Evolutionary conservation across 2,888 invertebrate genomes (phyloP).

Genomic region (Leptodirus hochenwartii): DNA sequence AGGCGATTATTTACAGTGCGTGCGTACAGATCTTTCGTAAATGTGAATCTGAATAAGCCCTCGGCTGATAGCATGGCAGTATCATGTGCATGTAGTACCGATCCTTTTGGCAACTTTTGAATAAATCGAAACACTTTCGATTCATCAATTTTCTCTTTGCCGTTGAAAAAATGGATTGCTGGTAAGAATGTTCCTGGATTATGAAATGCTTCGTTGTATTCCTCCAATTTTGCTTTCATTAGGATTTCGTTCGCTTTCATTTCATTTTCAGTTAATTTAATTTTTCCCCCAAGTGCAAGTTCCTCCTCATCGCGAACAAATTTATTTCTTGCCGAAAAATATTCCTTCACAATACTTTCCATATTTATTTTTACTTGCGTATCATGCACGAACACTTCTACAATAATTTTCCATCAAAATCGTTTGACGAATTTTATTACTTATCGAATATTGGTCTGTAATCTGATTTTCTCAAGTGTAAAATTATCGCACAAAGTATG

Average conservation of each 20-base stretch:
- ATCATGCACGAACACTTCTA: too few relatives aligned
- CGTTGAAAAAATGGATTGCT: conserved; percentile 44
- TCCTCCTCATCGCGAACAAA: conserved; percentile 6
- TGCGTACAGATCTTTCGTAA: conserved; percentile 35
- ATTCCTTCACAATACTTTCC: too few relatives aligned
- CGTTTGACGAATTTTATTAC: too few relatives aligned
- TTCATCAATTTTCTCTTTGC: conserved; percentile 35
- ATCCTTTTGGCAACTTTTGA: conserved; percentile 56
- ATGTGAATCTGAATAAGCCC: conserved; percentile 39
- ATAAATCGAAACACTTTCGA: conserved; percentile 51
- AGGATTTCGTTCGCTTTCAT: conserved; percentile 17
- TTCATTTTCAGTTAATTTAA: conserved; percentile 17
- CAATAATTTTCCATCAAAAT: too few relatives aligned
- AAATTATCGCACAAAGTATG: too few relatives aligned
- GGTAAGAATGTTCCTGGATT: conserved; percentile 33
- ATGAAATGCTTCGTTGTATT: conserved; percentile 18
- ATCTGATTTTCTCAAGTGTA: too few relatives aligned
- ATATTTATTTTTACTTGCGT: too few relatives aligned
- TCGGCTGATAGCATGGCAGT: conserved; percentile 40
- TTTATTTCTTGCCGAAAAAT: neutral
- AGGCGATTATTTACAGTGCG: conserved; percentile 22
- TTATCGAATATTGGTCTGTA: too few relatives aligned
- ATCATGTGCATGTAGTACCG: conserved; percentile 48
- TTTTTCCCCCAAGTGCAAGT: conserved; percentile 13
- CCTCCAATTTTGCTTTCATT: conserved; percentile 17